Evolutionary conservation across 1,140 invertebrate species (phyloP).

Genomic region (Megathymus violae): DNA sequence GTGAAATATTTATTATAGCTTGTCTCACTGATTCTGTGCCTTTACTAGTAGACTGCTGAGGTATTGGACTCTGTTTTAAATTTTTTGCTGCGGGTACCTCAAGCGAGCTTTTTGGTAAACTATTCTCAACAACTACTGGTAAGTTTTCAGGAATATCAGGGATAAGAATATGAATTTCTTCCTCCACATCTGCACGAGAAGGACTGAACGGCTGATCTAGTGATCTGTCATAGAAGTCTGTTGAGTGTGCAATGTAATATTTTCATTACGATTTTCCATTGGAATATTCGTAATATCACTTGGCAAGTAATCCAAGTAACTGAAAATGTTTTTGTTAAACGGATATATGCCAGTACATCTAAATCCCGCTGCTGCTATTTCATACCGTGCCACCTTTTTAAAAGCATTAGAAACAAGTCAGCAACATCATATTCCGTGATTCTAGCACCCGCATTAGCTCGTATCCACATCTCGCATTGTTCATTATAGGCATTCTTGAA

Average conservation of each 20-base stretch:
- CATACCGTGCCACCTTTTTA: slow-evolving; percentile 53
- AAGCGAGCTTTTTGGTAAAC: too few relatives aligned
- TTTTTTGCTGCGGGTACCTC: too few relatives aligned
- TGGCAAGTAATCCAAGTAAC: too few relatives aligned
- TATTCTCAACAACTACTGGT: too few relatives aligned
- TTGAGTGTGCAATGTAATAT: neutral
- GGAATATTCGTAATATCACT: neutral
- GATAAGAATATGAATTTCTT: too few relatives aligned
- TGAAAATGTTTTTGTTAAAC: slow-evolving; percentile 50
- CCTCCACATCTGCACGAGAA: too few relatives aligned
- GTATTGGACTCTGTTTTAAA: too few relatives aligned
- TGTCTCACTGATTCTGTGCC: slow-evolving; percentile 4
- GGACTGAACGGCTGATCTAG: neutral
- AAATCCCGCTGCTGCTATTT: slow-evolving; percentile 56
- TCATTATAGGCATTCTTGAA: slow-evolving; percentile 63
- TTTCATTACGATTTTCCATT: slow-evolving; percentile 12
- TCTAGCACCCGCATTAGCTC: slow-evolving; percentile 47
- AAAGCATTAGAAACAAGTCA: slow-evolving; percentile 56
- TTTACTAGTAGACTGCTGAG: slow-evolving; percentile 10
- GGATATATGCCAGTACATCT: slow-evolving; percentile 54
- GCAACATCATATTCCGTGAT: slow-evolving; percentile 52
- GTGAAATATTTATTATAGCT: slow-evolving; percentile 28
- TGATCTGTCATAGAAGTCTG: neutral
- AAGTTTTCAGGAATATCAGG: too few relatives aligned
- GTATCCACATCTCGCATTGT: slow-evolving; percentile 54